These are phyloP conservation scores for Saimiri boliviensis DNA, from an alignment of 2,113 vertebrate species.

Conservation along the genomic window DNA sequence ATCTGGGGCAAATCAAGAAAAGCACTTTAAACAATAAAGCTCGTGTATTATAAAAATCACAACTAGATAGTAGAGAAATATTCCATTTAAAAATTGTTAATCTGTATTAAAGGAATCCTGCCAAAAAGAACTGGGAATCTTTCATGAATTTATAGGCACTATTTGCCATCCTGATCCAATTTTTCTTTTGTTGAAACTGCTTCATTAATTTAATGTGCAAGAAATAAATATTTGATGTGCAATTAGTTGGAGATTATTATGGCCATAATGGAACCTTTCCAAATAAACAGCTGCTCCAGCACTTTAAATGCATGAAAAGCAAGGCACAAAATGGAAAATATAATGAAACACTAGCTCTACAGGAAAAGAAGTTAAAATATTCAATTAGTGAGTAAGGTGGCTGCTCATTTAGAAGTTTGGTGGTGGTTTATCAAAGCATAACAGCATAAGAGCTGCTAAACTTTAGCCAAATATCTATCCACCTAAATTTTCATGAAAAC, in stretches of 20 bases:
- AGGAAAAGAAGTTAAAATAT: conserved; percentile 39
- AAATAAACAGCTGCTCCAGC: conserved; percentile 68
- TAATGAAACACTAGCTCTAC: conserved; percentile 41
- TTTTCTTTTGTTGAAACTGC: conserved; percentile 72
- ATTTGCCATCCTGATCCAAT: conserved; percentile 66
- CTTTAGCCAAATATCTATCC: too few species aligned
- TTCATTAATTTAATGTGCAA: conserved; percentile 80
- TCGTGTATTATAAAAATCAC: conserved; percentile 28
- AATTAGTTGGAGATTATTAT: conserved; percentile 81
- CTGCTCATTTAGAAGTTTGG: conserved; percentile 24
- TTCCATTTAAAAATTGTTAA: conserved; percentile 56
- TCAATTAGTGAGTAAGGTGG: conserved; percentile 47
- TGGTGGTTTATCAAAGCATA: conserved; percentile 39
- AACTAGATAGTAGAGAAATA: conserved; percentile 44
- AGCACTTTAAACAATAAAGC: neutral
- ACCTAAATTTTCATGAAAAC: neutral
- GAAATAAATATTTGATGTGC: conserved; percentile 85
- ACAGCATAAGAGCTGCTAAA: neutral
- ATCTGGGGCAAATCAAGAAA: neutral
- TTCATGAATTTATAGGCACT: conserved; percentile 54
- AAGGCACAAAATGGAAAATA: conserved; percentile 49
- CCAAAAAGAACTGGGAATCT: conserved; percentile 60
- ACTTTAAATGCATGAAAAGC: conserved; percentile 40
- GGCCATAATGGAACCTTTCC: conserved; percentile 65
- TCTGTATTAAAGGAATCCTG: conserved; percentile 57